phyloP scores from a whole-genome alignment of 2,113 vertebrate genomes.

The Coracopsis vasa region DNA sequence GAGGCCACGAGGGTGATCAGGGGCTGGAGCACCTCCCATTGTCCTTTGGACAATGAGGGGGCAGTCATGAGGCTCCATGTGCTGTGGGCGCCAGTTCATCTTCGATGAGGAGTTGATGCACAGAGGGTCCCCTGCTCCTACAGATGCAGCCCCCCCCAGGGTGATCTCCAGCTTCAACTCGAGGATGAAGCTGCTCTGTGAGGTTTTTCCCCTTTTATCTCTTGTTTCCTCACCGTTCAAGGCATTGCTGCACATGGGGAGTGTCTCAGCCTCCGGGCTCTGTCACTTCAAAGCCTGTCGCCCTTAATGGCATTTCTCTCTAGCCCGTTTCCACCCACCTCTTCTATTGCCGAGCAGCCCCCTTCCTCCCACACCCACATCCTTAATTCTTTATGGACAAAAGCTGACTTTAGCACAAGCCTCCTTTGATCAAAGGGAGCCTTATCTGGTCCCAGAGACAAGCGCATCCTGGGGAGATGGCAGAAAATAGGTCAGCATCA shows the following conservation, averaged over 20 bases:
- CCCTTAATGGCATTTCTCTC: background rate
- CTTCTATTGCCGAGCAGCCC: rapidly evolving
- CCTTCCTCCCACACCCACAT: rapidly evolving
- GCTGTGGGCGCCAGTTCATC: background rate
- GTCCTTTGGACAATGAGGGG: no score
- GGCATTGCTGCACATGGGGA: background rate
- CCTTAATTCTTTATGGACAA: background rate
- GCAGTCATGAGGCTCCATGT: rapidly evolving
- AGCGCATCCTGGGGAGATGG: background rate
- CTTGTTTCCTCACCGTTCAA: rapidly evolving
- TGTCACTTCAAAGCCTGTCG: background rate
- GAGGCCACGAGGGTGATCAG: no score
- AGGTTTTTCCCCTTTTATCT: background rate
- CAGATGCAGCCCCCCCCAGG: background rate
- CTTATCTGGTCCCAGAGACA: background rate
- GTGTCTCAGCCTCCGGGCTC: background rate
- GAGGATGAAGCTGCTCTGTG: background rate
- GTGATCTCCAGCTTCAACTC: background rate
- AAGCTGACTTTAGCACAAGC: background rate
- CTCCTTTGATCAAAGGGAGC: constrained; percentile 12
- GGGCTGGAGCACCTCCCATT: no score
- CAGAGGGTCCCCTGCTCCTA: rapidly evolving
- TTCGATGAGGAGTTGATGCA: background rate
- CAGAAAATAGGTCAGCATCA: background rate
- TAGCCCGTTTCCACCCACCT: rapidly evolving